phyloP scores from a whole-genome alignment of 2,888 invertebrate genomes.

The Chamaedrilus cognettii region DNA sequence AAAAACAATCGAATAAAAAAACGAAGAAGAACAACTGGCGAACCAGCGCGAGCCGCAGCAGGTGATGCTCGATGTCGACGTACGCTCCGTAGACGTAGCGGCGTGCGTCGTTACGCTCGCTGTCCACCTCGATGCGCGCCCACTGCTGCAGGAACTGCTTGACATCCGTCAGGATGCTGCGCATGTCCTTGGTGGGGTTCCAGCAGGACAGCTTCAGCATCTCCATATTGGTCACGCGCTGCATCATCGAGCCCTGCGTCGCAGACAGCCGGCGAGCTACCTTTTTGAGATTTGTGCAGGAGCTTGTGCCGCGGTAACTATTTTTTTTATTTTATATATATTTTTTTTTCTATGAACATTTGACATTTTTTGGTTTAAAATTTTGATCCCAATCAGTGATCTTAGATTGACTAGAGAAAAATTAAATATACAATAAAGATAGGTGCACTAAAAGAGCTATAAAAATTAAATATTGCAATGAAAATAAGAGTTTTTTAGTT shows the following conservation, averaged over 20 bases:
- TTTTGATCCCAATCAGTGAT: too few relatives aligned
- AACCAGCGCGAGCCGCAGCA: conserved; percentile 54
- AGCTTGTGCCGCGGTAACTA: too few relatives aligned
- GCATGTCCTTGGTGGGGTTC: conserved; percentile 57
- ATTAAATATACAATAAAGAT: too few relatives aligned
- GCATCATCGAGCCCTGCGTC: conserved; percentile 50
- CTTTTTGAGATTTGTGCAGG: too few relatives aligned
- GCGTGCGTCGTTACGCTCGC: conserved; percentile 48
- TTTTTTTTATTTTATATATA: too few relatives aligned
- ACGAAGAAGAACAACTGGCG: not conserved
- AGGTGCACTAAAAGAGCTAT: too few relatives aligned
- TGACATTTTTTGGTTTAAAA: too few relatives aligned
- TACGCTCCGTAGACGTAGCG: conserved; percentile 51
- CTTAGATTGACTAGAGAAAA: too few relatives aligned
- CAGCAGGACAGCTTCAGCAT: conserved; percentile 56
- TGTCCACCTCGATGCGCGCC: conserved; percentile 51
- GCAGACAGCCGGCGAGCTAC: too few relatives aligned
- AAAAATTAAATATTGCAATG: too few relatives aligned
- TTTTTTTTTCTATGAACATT: too few relatives aligned
- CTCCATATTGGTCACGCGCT: conserved; percentile 54
- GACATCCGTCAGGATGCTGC: conserved; percentile 52
- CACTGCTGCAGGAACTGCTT: conserved; percentile 53
- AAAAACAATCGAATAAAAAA: not conserved
- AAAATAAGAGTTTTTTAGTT: too few relatives aligned
- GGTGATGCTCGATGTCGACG: conserved; percentile 54